Conservation (phyloP, 2,888 invertebrate species). For the Drosophila paranaensis region DNA sequence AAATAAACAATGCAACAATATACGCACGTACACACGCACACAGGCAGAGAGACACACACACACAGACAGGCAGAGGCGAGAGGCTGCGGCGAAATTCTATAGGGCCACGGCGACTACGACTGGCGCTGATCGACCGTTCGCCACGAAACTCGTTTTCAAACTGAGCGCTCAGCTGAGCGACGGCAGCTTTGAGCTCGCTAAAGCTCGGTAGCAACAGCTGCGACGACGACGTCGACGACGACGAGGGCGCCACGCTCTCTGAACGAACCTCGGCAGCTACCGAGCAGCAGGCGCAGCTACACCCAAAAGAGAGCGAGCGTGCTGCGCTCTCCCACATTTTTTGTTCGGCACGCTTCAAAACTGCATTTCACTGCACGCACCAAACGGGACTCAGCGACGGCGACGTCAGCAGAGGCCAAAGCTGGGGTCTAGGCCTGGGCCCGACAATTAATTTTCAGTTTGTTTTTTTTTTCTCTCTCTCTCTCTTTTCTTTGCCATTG, state of each 20-base stretch:
- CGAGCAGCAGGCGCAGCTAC: slow-evolving; percentile 29
- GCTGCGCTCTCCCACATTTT: slow-evolving; percentile 15
- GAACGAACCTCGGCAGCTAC: slow-evolving; percentile 38
- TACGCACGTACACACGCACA: slow-evolving; percentile 15
- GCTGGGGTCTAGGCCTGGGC: slow-evolving; percentile 42
- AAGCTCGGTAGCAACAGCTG: slow-evolving; percentile 56
- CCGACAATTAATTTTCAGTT: slow-evolving; percentile 55
- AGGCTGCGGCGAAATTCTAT: slow-evolving; percentile 57
- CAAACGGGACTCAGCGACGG: slow-evolving; percentile 20
- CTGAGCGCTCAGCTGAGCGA: slow-evolving; percentile 69
- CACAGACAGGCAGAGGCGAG: slow-evolving; percentile 21
- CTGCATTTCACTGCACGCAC: slow-evolving; percentile 52
- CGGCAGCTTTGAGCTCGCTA: slow-evolving; percentile 44
- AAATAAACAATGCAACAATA: slow-evolving; percentile 64
- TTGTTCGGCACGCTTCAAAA: slow-evolving; percentile 51
- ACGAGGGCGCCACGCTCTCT: slow-evolving; percentile 41
- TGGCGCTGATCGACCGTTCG: slow-evolving; percentile 71
- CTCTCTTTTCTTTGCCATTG: slow-evolving; percentile 27
- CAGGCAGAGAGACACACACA: slow-evolving; percentile 3
- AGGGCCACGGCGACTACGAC: slow-evolving; percentile 52
- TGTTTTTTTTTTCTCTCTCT: slow-evolving; percentile 14
- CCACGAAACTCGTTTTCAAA: slow-evolving; percentile 81
- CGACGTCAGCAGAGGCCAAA: slow-evolving; percentile 9
- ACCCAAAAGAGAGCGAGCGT: slow-evolving; percentile 43
- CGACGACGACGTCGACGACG: slow-evolving; percentile 29